Base-by-base conservation (phyloP, 2,888 invertebrate genomes). In the Drosophila histrio region DNA sequence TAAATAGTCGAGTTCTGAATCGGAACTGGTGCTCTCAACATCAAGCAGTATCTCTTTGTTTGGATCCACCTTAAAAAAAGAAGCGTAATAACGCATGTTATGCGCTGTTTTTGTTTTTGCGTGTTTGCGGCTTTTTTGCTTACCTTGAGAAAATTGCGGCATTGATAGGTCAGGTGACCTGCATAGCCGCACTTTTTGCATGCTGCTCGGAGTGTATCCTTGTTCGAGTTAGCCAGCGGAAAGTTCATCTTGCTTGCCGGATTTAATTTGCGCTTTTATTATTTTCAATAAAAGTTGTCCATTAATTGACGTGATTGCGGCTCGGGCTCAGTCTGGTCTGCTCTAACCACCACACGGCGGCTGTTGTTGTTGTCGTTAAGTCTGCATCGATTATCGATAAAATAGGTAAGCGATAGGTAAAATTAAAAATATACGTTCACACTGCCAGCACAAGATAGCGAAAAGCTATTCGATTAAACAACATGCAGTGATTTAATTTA, bases 171-270 rank as follows among this genome's bases (percentile, higher is more conserved):
- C 83, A 99, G 93, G 91, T 99, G 98, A 1, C 98, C 98, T 67
- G 97, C 96, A 92, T 98, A 98, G 77, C 98, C 98, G 93, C 98
- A 98, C 92, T 97, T 98, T 91, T 96, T 97, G 91, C 98, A 98
- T 0, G 98, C 97, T 17, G 97, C 96, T 43, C 97, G 93, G 36
- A 95, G 93, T 24, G 94, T 94, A 80, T 95, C 96, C 90, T 96
- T 96, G 72, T 95, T 95, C 89, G 91, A 79, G 68, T 91, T 91
- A 47, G 86, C 80, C 36, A 91, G 65, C 49, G 90, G 89, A 77
- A 91, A 91, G 64, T 90, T 91, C 92, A 91, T 91, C 38, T 61
- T 80, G 28, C 22, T 47, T 50, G 28, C 46, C 43, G 32, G 28
- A 21, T 21, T 15, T 47, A 11, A 15, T 15, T 28, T 28, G 17